These are phyloP conservation scores for Trachelipus rathkii DNA, from an alignment of 1,140 invertebrate species.

Conservation along the genomic window DNA sequence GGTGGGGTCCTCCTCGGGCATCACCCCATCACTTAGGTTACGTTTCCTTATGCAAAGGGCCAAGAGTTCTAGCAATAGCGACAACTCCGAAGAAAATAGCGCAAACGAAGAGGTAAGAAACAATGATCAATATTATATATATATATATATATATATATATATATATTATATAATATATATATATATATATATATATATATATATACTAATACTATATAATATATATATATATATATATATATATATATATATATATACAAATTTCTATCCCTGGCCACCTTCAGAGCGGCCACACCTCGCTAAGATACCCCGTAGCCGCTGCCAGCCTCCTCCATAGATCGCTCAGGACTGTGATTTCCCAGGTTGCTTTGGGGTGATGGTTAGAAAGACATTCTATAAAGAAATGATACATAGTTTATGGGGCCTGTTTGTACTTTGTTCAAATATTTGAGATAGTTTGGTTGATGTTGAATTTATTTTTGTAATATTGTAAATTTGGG, in stretches of 20 bases:
- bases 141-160: conserved; percentile 15
- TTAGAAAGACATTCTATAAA: too few species aligned
- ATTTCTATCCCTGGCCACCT: too few species aligned
- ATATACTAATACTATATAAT: background rate
- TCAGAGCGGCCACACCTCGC: too few species aligned
- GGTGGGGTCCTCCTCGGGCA: background rate
- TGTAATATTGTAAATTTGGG: too few species aligned
- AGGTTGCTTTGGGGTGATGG: too few species aligned
- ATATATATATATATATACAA: background rate
- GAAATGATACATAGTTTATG: too few species aligned
- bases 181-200: conserved; percentile 5
- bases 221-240: conserved; percentile 15
- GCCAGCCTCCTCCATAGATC: too few species aligned
- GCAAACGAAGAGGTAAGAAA: background rate
- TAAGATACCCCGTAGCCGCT: too few species aligned
- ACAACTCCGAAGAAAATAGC: background rate
- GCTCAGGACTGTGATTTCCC: too few species aligned
- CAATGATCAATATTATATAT: background rate
- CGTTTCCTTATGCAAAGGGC: conserved; percentile 28
- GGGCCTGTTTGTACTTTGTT: too few species aligned
- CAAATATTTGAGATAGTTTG: too few species aligned
- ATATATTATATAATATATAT: conserved; percentile 7
- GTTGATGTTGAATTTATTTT: too few species aligned
- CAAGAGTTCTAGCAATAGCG: conserved; percentile 14
- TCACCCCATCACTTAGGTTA: conserved; percentile 23